Evolutionary conservation across 2,113 vertebrate species (phyloP), one percentile per base, ranked within the genome.

Genomic region (Talpa occidentalis): DNA sequence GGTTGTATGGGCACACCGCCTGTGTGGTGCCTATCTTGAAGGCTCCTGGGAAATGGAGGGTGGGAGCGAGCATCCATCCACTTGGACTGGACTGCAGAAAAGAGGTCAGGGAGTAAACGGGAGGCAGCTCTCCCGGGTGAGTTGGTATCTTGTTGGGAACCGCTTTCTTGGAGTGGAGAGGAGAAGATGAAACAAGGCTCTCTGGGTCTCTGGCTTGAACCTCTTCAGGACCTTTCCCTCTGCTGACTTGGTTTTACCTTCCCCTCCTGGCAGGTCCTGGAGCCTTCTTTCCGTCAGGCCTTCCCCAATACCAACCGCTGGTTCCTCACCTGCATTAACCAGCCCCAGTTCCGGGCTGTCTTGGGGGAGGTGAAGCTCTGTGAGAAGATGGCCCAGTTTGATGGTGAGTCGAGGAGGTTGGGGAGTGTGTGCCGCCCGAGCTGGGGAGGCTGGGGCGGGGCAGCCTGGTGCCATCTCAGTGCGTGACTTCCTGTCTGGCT

Each of bases 381-480:
- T 93, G 99, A 99, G 85, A 99, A 99, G 98, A 99, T 99, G 99
- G 99, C 99, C 3, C 99, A 99, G 96, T 99, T 99, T 98, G 99
- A 99, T 91, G 98, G 99, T 99, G 86, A 98, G 98, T 73, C 28
- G 67, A 26, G 32, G 44, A 3, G 16, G 2, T 1, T 0, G 52
- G 10, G 60, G 37, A 40, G 2, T 2, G 2, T 2, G 16, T 64
- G 22, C 0, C 16, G 28, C 40, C 32, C 4, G 26, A 16, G 54
- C 19, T 22, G 54, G 54, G 22, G 37, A n/a, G 5, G n/a, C n/a
- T n/a, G n/a, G n/a, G n/a, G n/a, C n/a, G 35, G 19, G 8, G 69
- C 79, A 24, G 16, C 14, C 77, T 47, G 2, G n/a, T 54, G 85
- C 16, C 1, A 3, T n/a, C 19, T 87, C 67, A 32, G 0, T 17